These are phyloP conservation scores for Peromyscus aztecus DNA, from an alignment of 2,797 vertebrate species.

Conservation along the genomic window DNA sequence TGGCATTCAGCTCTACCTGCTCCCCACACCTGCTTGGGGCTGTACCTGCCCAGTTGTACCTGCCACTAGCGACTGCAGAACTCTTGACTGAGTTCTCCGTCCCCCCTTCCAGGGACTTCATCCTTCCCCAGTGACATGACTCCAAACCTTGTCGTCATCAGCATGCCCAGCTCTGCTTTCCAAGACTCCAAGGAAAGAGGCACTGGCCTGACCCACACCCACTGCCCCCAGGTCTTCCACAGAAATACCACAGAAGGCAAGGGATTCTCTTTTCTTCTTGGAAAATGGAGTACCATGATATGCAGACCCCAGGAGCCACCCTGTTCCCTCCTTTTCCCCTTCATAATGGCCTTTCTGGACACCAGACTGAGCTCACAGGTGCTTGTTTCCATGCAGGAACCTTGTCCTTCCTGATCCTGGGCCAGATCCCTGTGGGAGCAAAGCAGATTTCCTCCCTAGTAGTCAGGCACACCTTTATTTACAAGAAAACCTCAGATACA, in stretches of 20 bases:
- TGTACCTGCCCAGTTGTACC: conserved; percentile 47
- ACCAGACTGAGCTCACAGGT: background rate
- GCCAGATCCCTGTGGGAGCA: background rate
- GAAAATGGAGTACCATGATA: background rate
- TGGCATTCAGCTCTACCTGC: conserved; percentile 79
- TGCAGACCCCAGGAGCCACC: background rate
- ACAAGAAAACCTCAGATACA: background rate
- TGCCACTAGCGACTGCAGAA: conserved; percentile 71
- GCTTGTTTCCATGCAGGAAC: background rate
- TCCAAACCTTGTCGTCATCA: background rate
- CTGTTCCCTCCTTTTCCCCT: too few species aligned
- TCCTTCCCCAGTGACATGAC: conserved; percentile 30
- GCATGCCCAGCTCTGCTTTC: background rate
- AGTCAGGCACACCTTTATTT: background rate
- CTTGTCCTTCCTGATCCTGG: background rate
- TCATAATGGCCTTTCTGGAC: background rate
- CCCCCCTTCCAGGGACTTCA: background rate
- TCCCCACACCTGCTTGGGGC: conserved; percentile 74
- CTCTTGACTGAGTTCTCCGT: conserved; percentile 40
- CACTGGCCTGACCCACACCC: background rate
- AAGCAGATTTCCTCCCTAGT: conserved; percentile 3
- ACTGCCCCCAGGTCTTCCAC: background rate
- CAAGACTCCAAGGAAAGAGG: background rate
- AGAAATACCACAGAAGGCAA: background rate
- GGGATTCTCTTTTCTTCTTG: background rate